phyloP scores from a whole-genome alignment of 1,140 invertebrate species.

The Tetragonula clypearis region DNA sequence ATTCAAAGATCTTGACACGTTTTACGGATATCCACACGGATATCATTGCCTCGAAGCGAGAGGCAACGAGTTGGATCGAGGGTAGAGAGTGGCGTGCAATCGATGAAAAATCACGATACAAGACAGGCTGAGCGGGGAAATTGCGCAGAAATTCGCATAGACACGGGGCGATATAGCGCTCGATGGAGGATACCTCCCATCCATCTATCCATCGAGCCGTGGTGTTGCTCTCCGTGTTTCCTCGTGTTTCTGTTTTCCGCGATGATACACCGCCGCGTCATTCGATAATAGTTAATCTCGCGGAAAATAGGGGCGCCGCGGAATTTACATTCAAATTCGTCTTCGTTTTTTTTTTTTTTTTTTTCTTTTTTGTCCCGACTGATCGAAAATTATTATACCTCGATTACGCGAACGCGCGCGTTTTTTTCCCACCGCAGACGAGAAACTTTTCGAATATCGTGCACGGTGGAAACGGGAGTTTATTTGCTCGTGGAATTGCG shows the following conservation, averaged over 20 bases:
- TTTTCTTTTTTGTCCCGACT: neutral
- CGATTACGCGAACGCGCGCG: neutral
- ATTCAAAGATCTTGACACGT: neutral
- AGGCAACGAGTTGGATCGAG: neutral
- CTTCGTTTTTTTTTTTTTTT: neutral
- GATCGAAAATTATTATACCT: constrained; percentile 38
- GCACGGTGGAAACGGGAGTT: neutral
- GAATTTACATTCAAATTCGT: constrained; percentile 35
- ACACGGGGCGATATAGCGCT: neutral
- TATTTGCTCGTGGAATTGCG: neutral
- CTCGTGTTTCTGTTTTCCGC: neutral
- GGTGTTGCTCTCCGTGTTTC: neutral
- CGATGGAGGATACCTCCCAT: neutral
- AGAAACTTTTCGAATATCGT: neutral
- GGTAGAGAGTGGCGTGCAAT: neutral
- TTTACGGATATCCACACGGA: neutral
- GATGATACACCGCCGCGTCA: constrained; percentile 14
- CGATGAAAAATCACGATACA: constrained; percentile 2
- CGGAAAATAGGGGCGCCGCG: constrained; percentile 18
- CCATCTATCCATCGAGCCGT: too few species aligned
- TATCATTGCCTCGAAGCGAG: neutral
- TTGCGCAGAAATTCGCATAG: constrained; percentile 11
- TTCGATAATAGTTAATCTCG: constrained; percentile 40
- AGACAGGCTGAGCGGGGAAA: neutral
- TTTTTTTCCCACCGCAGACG: neutral